Base-by-base conservation (phyloP, 2,113 vertebrate genomes). In the Mesembrinibis cayennensis region DNA sequence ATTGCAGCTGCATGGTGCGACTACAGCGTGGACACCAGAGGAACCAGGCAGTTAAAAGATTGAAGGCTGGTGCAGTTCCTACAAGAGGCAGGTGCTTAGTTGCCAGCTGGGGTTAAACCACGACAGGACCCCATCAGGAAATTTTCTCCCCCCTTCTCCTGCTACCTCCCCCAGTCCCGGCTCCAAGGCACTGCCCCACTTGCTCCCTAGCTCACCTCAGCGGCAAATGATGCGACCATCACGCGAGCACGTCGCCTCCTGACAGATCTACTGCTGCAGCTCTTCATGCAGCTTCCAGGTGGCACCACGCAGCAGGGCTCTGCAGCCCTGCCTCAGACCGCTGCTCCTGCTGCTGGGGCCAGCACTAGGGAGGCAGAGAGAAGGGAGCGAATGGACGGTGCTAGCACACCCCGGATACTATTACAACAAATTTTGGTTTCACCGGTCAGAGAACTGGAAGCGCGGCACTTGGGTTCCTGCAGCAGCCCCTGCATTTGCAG, bases 241-340 rank as follows among this genome's bases (percentile, higher is more conserved):
- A 20, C 12, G 34, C 1, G 0, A 53, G n/a, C 67, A 13, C 9
- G 7, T 23, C 38, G 23, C 29, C 21, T n/a, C 36, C 30, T 22
- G 61, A 13, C 7, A 62, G 19, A 55, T 36, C 59, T 29, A 16
- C 44, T 2, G 0, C 58, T 66, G 36, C 91, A 72, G 50, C 36
- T 65, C 63, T 52, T 71, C 52, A 47, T 9, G 34, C 58, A 71
- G 58, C 72, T 44, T 63, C 56, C 49, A 88, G 62, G 25, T 61
- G 53, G n/a, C 61, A 74, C 61, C 53, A 16, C 0, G 16, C 61
- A 74, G 18, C 61, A 45, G 13, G 44, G 18, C 44, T n/a, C 27
- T 23, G 49, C 20, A 62, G 70, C 77, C 1, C 0, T 13, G 49
- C 58, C 63, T 52, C 36, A n/a, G 44, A 25, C 32, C 38, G 65